Conservation (phyloP, 2,113 vertebrate genomes). For the Saccopteryx bilineata region DNA sequence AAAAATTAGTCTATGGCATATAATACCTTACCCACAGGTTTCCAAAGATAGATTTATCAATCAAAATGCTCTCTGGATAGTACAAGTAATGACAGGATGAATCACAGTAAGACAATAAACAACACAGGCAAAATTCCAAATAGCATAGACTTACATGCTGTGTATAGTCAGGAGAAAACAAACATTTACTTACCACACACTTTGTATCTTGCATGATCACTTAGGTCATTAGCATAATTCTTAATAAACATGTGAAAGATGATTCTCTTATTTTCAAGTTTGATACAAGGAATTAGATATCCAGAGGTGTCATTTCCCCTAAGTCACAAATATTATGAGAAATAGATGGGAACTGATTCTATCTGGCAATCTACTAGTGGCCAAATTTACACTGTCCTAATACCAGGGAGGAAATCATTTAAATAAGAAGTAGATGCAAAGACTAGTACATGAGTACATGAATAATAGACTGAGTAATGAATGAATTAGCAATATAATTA, state of each 20-base stretch:
- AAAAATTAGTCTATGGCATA: conserved; percentile 54
- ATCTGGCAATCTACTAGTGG: background rate
- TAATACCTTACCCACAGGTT: conserved; percentile 1
- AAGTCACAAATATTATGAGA: background rate
- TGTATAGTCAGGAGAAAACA: background rate
- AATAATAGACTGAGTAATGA: background rate
- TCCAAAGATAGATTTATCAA: conserved; percentile 27
- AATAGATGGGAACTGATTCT: background rate
- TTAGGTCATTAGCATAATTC: background rate
- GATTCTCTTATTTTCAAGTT: background rate
- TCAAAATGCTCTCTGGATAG: conserved; percentile 57
- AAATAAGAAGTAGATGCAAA: background rate
- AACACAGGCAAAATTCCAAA: background rate
- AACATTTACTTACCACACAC: background rate
- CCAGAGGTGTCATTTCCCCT: background rate
- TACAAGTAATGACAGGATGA: conserved; percentile 20
- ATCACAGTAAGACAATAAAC: background rate
- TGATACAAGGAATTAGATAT: background rate
- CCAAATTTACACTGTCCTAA: background rate
- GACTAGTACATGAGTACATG: background rate
- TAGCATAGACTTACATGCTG: background rate
- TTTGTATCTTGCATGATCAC: background rate
- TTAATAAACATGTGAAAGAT: background rate
- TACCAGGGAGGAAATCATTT: background rate
- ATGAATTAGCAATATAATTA: background rate